Percentiles rank a stretch among this genome's conserved stretches.
Conservation (phyloP, 2,113 vertebrate genomes). For the Tricholaema leucomelas region DNA sequence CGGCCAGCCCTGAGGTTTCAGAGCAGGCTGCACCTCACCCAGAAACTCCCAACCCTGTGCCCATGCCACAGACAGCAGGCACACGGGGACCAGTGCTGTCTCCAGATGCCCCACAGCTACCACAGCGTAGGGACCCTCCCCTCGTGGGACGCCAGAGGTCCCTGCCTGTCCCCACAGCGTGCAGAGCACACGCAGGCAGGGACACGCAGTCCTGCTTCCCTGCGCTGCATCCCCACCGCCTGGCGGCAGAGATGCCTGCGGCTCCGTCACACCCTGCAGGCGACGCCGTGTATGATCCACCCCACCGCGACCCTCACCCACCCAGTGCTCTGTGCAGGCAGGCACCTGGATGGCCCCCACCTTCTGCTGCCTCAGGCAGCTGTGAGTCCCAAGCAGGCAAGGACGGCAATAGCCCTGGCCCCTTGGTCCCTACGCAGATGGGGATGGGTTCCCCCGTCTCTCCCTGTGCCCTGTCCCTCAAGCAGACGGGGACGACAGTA, state of each 20-base stretch:
- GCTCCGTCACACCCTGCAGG: background rate
- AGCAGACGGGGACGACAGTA: no score
- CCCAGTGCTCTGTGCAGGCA: background rate
- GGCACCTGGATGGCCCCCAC: rapidly evolving
- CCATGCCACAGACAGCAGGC: rapidly evolving
- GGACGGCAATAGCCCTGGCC: background rate
- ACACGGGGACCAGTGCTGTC: rapidly evolving
- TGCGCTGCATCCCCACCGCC: background rate
- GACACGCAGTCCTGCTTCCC: background rate
- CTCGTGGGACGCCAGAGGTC: background rate
- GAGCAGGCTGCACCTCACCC: no score
- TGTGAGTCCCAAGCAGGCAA: background rate
- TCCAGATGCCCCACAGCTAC: background rate
- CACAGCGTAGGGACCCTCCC: background rate
- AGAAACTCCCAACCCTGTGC: background rate
- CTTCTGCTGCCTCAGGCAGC: background rate
- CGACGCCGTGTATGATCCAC: background rate
- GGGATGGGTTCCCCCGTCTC: no score
- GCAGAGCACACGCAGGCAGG: background rate
- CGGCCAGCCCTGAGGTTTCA: background rate
- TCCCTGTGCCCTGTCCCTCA: no score
- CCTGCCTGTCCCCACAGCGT: background rate
- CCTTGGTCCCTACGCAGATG: background rate
- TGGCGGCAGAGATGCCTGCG: background rate
- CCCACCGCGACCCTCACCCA: background rate